phyloP scores from a whole-genome alignment of 1,140 invertebrate genomes.

The Drosophila ohnishii region DNA sequence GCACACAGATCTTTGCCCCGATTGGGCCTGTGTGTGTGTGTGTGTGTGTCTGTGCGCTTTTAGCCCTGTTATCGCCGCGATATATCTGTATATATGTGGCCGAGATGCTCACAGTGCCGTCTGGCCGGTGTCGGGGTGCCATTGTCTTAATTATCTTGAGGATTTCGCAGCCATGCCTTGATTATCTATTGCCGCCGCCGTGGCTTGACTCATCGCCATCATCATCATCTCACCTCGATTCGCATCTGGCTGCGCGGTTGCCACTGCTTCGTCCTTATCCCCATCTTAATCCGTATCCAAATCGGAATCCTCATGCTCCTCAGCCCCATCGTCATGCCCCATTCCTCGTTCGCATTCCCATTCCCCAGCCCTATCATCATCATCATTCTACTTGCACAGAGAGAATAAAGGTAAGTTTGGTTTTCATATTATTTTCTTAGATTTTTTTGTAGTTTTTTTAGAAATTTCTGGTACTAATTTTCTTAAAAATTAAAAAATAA shows the following conservation, averaged over 20 bases:
- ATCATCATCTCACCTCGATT: conserved; percentile 59
- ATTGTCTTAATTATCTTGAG: conserved; percentile 76
- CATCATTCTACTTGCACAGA: conserved; percentile 5
- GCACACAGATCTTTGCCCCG: conserved; percentile 69
- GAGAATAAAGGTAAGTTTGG: neutral
- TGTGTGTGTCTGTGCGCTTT: conserved; percentile 15
- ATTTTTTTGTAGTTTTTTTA: neutral
- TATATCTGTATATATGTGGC: conserved; percentile 30
- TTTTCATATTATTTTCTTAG: too few species aligned
- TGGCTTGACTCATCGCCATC: conserved; percentile 56
- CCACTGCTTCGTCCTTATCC: conserved; percentile 6
- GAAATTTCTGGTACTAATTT: neutral
- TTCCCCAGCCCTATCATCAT: conserved; percentile 20
- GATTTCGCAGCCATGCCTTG: conserved; percentile 58
- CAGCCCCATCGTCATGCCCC: conserved; percentile 12
- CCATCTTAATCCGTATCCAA: neutral
- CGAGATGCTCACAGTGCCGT: conserved; percentile 12
- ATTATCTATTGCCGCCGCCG: conserved; percentile 61
- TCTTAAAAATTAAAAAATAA: neutral
- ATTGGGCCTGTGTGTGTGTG: conserved; percentile 24
- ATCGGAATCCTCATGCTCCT: conserved; percentile 8
- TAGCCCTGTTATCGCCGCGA: conserved; percentile 27
- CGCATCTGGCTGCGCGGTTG: conserved; percentile 29
- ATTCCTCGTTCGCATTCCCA: conserved; percentile 22
- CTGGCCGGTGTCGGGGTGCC: conserved; percentile 9